phyloP scores from a whole-genome alignment of 2,888 invertebrate species.

The Pristionchus maxplancki region DNA sequence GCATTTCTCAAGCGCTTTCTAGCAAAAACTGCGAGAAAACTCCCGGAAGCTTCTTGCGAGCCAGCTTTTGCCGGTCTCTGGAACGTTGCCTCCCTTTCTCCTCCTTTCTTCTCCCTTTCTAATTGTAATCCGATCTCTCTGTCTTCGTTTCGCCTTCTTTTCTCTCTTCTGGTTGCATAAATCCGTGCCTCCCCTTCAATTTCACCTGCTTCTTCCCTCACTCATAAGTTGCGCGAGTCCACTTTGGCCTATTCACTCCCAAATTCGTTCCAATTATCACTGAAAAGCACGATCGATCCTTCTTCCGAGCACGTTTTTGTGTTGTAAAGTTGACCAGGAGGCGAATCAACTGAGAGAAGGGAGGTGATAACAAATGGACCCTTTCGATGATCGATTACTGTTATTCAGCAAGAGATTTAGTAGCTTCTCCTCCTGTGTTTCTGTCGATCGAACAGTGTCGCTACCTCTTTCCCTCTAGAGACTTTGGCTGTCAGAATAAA shows the following conservation, averaged over 20 bases:
- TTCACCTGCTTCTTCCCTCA: conserved; percentile 7
- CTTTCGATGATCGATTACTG: background rate
- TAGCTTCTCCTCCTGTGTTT: background rate
- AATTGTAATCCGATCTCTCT: conserved; percentile 44
- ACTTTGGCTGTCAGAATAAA: background rate
- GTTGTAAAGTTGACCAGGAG: conserved; percentile 9
- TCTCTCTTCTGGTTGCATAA: conserved; percentile 21
- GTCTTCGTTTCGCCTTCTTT: conserved; percentile 45
- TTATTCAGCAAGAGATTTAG: background rate
- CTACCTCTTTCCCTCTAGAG: background rate
- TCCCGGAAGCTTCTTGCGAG: background rate
- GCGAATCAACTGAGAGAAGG: background rate
- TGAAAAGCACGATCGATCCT: background rate
- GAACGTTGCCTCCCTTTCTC: background rate
- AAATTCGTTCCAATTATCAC: background rate
- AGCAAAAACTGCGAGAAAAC: background rate
- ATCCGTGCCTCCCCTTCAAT: background rate
- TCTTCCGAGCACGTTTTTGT: conserved; percentile 8
- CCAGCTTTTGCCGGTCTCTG: background rate
- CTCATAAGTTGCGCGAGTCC: conserved; percentile 1
- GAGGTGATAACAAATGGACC: background rate
- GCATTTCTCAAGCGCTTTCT: background rate
- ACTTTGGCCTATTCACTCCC: background rate
- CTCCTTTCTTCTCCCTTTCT: background rate
- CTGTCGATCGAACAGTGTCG: background rate